Evolutionary conservation across 2,888 invertebrate species (phyloP), one percentile per base, ranked within the genome.

Genomic region (Melipona beecheii): DNA sequence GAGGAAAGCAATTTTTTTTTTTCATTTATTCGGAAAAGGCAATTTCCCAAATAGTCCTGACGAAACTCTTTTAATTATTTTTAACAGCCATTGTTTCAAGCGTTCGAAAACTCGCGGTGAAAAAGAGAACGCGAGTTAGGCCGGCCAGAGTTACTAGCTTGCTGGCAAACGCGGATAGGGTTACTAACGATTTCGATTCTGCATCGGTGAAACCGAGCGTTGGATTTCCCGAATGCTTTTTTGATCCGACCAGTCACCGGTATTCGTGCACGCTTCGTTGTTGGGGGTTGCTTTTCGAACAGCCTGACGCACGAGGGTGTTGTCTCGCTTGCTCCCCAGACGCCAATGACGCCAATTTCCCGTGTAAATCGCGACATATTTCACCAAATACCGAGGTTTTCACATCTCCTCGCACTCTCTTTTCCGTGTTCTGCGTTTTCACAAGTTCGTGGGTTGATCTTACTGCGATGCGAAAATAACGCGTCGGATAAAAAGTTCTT

Each of bases 361-460:
- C 93, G 93, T 94, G 93, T 94, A 94, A 94, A 94, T 94, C 94
- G 93, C 93, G 93, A 93, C 94, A 94, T 94, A 94, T 94, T 94
- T 94, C 94, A 94, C 92, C 91, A 92, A 90, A 90, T 79, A 43
- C 68, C 78, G 85, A 75, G 80, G 78, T 64, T 76, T 70, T 54
- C 71, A 54, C 64, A 31, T 75, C 36, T 60, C 6, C 31, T 36
- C 31, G 6, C 62, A 27, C 70, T 54, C 75, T 15, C 56, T 15
- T 65, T 49, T 5, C 21, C 19, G 24, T 50, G 4, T 54, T 69
- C 43, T 36, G 13, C 78, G 43, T 56, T 65, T 58, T 60, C n/a
- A n/a, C 50, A n/a, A 77, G 24, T 74, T 65, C 77, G 62, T 83
- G 84, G 43, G 86, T 89, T 84, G 60, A 82, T 43, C 82, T 79